Conservation (phyloP, 1,140 invertebrate genomes). For the Drosophila eugracilis region DNA sequence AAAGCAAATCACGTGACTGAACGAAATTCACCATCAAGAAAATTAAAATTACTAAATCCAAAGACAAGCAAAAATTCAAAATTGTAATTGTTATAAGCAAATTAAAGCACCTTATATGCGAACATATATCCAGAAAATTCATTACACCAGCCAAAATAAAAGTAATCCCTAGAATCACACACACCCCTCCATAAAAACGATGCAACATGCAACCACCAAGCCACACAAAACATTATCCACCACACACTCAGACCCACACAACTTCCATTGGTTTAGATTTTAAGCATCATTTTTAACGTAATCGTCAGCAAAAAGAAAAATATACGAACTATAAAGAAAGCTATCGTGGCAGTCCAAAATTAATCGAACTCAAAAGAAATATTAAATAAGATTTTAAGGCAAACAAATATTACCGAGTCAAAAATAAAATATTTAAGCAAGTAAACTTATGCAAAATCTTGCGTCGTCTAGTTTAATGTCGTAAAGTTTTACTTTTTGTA, state of each 20-base stretch:
- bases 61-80: slow-evolving; percentile 69
- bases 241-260: slow-evolving; percentile 38
- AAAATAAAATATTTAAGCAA: slow-evolving; percentile 73
- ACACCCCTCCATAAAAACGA: slow-evolving; percentile 12
- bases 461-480: slow-evolving; percentile 84
- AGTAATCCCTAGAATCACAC: slow-evolving; percentile 16
- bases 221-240: slow-evolving; percentile 33
- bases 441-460: slow-evolving; percentile 73
- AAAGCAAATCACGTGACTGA: slow-evolving; percentile 21
- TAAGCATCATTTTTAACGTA: slow-evolving; percentile 83
- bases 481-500: slow-evolving; percentile 84
- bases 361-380: slow-evolving; percentile 65
- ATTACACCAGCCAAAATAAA: slow-evolving; percentile 40
- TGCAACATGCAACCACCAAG: slow-evolving; percentile 28
- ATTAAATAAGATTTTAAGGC: slow-evolving; percentile 69
- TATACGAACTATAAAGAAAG: slow-evolving; percentile 39
- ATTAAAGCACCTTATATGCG: slow-evolving; percentile 60
- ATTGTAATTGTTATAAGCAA: slow-evolving; percentile 82
- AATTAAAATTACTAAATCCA: slow-evolving; percentile 33
- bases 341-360: slow-evolving; percentile 71
- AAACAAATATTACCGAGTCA: slow-evolving; percentile 54
- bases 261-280: slow-evolving; percentile 83
- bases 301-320: slow-evolving; percentile 64
- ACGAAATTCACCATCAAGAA: slow-evolving; percentile 41
- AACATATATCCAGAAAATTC: slow-evolving; percentile 72